phyloP scores from a whole-genome alignment of 2,797 vertebrate species.

The Lophotriccus pileatus region DNA sequence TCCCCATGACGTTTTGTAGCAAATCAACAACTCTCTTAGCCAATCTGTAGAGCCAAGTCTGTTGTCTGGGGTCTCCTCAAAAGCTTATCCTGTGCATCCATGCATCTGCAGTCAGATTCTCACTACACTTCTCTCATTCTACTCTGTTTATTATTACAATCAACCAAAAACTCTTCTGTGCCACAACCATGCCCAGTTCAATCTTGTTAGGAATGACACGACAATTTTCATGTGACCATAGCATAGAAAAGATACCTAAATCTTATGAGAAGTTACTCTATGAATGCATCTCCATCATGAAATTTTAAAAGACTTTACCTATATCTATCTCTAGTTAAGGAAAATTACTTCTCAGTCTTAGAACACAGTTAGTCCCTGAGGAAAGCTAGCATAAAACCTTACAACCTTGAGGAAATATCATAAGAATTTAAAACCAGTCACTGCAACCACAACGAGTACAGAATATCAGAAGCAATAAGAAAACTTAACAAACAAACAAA shows the following conservation, averaged over 20 bases:
- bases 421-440: not conserved
- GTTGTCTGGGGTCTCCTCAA: not conserved
- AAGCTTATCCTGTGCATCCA: not conserved
- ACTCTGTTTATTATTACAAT: not conserved
- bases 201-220: not conserved
- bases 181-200: not conserved
- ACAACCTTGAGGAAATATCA: not conserved
- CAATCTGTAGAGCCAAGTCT: fast-evolving
- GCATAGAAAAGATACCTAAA: fast-evolving
- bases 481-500: not conserved
- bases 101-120: not conserved
- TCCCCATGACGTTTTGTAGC: not conserved
- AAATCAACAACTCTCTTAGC: not conserved
- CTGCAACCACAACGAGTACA: not conserved
- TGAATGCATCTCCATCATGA: not conserved
- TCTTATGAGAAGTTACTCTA: not conserved
- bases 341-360: not conserved
- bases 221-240: not conserved
- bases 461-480: not conserved
- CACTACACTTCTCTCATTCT: not conserved
- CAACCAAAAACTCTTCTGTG: not conserved
- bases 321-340: not conserved
- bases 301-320: not conserved
- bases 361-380: not conserved
- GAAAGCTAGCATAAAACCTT: not conserved